A percentile compares a stretch with the other conserved stretches of the same genome.
Evolutionary conservation across 2,797 vertebrate species (phyloP).

Genomic region (Clarias platycephalus): DNA sequence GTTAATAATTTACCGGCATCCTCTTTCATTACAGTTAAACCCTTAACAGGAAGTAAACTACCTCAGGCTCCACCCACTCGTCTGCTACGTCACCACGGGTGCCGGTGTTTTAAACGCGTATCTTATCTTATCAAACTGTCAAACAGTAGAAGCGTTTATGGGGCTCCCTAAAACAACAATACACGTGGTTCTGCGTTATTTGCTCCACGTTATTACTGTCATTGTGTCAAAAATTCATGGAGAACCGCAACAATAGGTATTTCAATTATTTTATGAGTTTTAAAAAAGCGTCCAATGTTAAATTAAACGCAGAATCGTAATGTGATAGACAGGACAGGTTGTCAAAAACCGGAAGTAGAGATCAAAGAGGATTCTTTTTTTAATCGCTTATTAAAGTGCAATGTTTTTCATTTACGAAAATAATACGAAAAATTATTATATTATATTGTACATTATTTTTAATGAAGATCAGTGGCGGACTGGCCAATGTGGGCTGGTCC

Average conservation of each 20-base stretch:
- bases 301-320: not conserved
- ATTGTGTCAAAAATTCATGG: not conserved
- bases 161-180: not conserved
- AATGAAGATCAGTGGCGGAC: too few species aligned
- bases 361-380: not conserved
- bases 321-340: too few species aligned
- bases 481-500: too few species aligned
- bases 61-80: not conserved
- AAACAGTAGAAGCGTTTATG: not conserved
- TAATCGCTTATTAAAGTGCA: not conserved
- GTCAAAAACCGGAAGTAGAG: not conserved
- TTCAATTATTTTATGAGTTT: not conserved
- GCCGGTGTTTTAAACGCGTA: not conserved
- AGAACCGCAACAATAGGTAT: not conserved
- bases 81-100: not conserved
- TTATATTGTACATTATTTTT: too few species aligned
- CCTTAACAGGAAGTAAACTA: constrained; percentile 18
- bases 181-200: not conserved
- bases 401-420: not conserved
- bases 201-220: not conserved
- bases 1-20: constrained; percentile 42
- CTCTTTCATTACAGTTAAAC: not conserved
- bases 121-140: not conserved
- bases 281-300: not conserved
- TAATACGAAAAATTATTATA: too few species aligned